These are phyloP conservation scores for Drosophila littoralis DNA, from an alignment of 1,140 invertebrate species.

Conservation along the genomic window DNA sequence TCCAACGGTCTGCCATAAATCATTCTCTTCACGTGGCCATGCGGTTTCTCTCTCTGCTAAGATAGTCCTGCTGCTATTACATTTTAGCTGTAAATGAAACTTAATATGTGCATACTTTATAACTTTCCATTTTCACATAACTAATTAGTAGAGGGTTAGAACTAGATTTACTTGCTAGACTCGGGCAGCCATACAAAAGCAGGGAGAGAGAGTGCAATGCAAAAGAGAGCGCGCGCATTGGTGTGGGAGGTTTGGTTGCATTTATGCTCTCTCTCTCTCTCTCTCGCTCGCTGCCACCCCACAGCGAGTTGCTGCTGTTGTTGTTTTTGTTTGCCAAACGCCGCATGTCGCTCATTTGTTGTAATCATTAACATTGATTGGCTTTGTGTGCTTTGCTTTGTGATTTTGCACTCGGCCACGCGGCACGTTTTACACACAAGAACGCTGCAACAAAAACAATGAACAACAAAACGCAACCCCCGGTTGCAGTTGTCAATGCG, in stretches of 20 bases:
- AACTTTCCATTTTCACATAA: neutral
- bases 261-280: neutral
- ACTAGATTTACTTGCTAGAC: conserved; percentile 8
- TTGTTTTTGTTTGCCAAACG: conserved; percentile 40
- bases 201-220: conserved; percentile 5
- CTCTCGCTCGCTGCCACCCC: conserved; percentile 13
- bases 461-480: conserved; percentile 11
- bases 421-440: conserved; percentile 26
- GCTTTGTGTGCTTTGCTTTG: conserved; percentile 48
- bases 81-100: neutral
- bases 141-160: neutral
- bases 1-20: conserved; percentile 12
- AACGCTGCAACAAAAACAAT: conserved; percentile 24
- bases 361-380: conserved; percentile 54
- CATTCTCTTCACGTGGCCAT: neutral
- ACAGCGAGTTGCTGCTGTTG: conserved; percentile 10
- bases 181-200: conserved; percentile 39
- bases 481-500: conserved; percentile 3
- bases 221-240: conserved; percentile 19
- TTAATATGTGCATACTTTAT: neutral
- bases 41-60: neutral
- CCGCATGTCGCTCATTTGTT: conserved; percentile 46
- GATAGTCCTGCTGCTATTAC: neutral
- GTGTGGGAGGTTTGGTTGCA: conserved; percentile 31
- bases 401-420: conserved; percentile 50